These are phyloP conservation scores for Thunnus maccoyii DNA, from an alignment of 2,113 vertebrate species.

Conservation along the genomic window DNA sequence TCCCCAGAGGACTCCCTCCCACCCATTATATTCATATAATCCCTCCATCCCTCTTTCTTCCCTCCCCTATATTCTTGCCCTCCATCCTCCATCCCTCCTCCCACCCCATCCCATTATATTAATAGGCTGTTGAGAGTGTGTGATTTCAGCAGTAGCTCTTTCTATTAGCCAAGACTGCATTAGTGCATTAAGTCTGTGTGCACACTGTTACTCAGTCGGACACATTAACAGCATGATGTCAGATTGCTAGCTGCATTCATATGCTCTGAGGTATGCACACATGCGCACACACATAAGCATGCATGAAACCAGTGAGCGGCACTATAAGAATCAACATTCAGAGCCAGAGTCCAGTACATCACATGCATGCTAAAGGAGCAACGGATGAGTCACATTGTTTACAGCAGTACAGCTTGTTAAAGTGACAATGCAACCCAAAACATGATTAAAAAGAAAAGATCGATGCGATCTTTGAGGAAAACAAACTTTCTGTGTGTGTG, in stretches of 20 bases:
- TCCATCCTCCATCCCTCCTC: slow-evolving; percentile 10
- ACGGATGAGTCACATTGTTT: slow-evolving; percentile 56
- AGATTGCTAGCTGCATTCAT: slow-evolving; percentile 33
- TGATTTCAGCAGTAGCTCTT: slow-evolving; percentile 61
- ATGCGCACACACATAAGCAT: background rate
- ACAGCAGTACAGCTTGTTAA: slow-evolving; percentile 27
- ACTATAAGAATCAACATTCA: slow-evolving; percentile 46
- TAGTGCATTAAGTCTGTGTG: slow-evolving; percentile 57
- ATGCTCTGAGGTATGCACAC: slow-evolving; percentile 3
- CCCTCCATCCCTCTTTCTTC: slow-evolving; percentile 15
- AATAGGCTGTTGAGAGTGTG: slow-evolving; percentile 61
- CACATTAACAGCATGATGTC: slow-evolving; percentile 58
- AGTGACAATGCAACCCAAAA: slow-evolving; percentile 31
- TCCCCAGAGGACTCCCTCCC: slow-evolving; percentile 29
- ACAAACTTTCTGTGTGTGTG: background rate
- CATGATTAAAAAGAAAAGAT: no score
- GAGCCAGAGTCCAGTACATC: slow-evolving; percentile 19
- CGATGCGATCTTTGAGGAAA: no score
- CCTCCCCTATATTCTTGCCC: background rate
- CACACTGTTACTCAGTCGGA: slow-evolving; percentile 38
- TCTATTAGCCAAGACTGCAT: slow-evolving; percentile 61
- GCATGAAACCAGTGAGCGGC: background rate
- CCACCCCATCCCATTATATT: slow-evolving; percentile 55
- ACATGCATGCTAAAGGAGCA: slow-evolving; percentile 44
- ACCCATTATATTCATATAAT: slow-evolving; percentile 45